Base-by-base conservation (phyloP, 2,113 vertebrate species). In the Talpa occidentalis region DNA sequence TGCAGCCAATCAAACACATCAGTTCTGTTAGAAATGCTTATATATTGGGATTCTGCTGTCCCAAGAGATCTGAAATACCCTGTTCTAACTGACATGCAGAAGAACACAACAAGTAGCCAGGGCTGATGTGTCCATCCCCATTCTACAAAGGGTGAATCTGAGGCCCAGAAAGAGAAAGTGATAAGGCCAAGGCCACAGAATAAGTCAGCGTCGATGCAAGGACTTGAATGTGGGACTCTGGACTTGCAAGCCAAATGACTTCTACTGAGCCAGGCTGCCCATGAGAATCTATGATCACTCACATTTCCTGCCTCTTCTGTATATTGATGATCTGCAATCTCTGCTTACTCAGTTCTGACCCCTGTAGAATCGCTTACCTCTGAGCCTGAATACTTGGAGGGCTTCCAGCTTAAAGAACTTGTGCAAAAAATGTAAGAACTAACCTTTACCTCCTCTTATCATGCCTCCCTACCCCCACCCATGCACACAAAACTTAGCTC, bases 341-440 rank as follows among this genome's bases (percentile, higher is more conserved):
- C 92, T 54, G 70, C 93, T 95, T 93, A 95, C 87, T 93, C 22
- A 5, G 37, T 70, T 78, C 86, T 92, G 64, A 84, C 14, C 49
- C 44, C 82, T 88, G 30, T n/a, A 44, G 72, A 78, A 44, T 28
- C 0, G 1, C 69, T 60, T 49, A 69, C 54, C 24, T 78, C 69
- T 69, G 85, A 81, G 62, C 66, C 32, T 60, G 40, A 44, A 54
- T 90, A 64, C 81, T 93, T 67, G 44, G 81, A 81, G 11, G 67
- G 37, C 54, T 84, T 91, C 54, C 24, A 26, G 81, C 91, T 47
- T 30, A 6, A 90, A 81, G 91, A 94, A 87, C 6, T 2, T 83
- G 54, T 67, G 67, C 32, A 83, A 91, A 87, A 91, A 82, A 73
- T 62, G 30, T 16, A 56, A 8, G 19, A 84, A 47, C 30, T 56